These are phyloP conservation scores for Pseudeuparius sepicola DNA, from an alignment of 2,888 invertebrate genomes.

Conservation along the genomic window DNA sequence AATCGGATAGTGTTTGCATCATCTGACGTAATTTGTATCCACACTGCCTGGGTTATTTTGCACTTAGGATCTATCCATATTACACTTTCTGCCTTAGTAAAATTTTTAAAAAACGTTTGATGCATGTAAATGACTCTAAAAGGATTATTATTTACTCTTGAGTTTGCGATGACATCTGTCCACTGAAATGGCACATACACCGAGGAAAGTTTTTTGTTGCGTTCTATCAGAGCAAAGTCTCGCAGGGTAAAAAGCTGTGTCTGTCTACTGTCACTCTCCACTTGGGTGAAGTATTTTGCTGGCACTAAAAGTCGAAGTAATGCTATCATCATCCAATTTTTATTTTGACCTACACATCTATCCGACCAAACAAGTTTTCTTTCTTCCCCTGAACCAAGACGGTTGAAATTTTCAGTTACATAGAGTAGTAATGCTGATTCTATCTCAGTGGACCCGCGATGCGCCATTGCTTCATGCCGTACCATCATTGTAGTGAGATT, in stretches of 20 bases:
- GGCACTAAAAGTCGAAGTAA: conserved; percentile 8
- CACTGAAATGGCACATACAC: conserved; percentile 12
- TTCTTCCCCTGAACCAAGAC: conserved; percentile 13
- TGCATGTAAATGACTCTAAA: conserved; percentile 15
- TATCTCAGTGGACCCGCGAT: conserved; percentile 14
- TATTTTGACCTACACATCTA: conserved; percentile 16
- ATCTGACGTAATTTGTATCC: conserved; percentile 15
- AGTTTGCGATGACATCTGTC: conserved; percentile 13
- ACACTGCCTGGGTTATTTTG: conserved; percentile 15
- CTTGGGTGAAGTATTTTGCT: conserved; percentile 5
- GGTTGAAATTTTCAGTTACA: conserved; percentile 11
- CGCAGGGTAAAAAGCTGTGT: conserved; percentile 13
- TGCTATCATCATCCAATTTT: too few relatives aligned
- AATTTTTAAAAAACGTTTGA: conserved; percentile 15
- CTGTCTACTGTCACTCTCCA: conserved; percentile 15
- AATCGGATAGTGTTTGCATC: conserved; percentile 12
- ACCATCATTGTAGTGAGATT: conserved; percentile 9
- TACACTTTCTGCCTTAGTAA: conserved; percentile 9
- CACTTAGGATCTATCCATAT: conserved; percentile 14
- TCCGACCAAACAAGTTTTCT: conserved; percentile 17
- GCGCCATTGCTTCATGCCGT: conserved; percentile 15
- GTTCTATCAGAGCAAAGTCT: conserved; percentile 14
- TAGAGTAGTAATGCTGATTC: conserved; percentile 10
- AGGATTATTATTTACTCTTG: conserved; percentile 10
- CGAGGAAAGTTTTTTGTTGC: conserved; percentile 8